Conservation (phyloP, 2,113 vertebrate species). For the Engraulis encrasicolus region DNA sequence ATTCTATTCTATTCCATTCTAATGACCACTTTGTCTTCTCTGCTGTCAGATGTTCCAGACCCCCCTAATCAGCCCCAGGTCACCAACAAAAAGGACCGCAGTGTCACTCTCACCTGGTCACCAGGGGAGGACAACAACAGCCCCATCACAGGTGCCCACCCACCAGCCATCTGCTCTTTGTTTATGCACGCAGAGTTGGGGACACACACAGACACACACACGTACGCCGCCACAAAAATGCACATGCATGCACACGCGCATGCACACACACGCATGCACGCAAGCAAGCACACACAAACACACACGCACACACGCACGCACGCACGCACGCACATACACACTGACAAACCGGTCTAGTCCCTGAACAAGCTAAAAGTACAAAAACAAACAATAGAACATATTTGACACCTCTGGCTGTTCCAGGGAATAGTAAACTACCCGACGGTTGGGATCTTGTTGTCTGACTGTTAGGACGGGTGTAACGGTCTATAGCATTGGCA, state of each 20-base stretch:
- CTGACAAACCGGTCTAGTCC: no score
- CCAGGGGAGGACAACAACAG: conserved; percentile 82
- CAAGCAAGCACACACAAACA: no score
- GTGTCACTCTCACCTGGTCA: conserved; percentile 76
- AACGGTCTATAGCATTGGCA: no score
- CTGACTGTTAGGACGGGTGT: no score
- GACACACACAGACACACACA: no score
- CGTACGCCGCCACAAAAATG: no score
- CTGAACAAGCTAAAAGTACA: neutral
- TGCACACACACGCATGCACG: no score
- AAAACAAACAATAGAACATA: neutral
- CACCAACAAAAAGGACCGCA: conserved; percentile 53
- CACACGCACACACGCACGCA: no score
- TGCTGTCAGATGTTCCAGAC: conserved; percentile 76
- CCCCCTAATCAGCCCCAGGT: conserved; percentile 71
- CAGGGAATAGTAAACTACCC: neutral
- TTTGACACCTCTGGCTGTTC: neutral
- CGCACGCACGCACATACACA: no score
- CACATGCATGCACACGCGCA: no score
- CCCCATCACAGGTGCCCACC: conserved; percentile 72
- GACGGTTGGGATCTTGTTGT: no score
- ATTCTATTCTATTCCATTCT: no score
- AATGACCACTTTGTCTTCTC: neutral
- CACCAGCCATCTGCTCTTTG: neutral
- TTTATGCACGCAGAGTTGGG: neutral